Base-by-base conservation (phyloP, 1,140 invertebrate species). In the Battus philenor region DNA sequence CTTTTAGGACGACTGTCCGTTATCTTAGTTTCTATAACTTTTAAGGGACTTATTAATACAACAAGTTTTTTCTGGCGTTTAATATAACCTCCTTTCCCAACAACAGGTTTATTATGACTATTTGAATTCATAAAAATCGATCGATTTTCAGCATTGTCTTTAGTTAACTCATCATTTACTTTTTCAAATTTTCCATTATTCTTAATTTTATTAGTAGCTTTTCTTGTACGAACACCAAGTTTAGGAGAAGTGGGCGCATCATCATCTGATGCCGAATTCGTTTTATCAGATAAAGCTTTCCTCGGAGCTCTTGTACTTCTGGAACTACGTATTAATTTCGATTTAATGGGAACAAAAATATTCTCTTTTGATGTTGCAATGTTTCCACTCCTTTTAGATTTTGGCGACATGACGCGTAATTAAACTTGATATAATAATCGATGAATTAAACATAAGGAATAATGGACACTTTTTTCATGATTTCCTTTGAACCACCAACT, bases 261-360 rank as follows among this genome's bases (percentile, higher is more conserved):
- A 29, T 82, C 75, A 39, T 81, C 79, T 8, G 79, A 81, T 8
- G 68, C 63, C 0, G 79, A 83, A 34, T 83, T 83, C 1, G 75
- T 83, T 73, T 81, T 83, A 34, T 83, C 79, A 7, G 65, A 59
- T 50, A 83, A 61, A 34, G 62, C 63, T 57, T 71, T 74, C 44
- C 78, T 52, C 9, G 39, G 27, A 6, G 41, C 24, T 44, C 69
- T 77, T 8, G 31, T 32, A 12, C 10, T 22, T 41, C 57, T 69
- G 34, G 12, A 33, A 27, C n/a, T 9, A 10, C 15, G 27, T 52
- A 61, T 67, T 18, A 7, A 7, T 24, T 62, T 71, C 2, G 29
- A 33, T 49, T 53, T 61, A 32, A n/a, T 39, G 4, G 46, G 22
- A 15, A 49, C 44, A 33, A 18, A 45, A 26, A 56, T 46, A 48